A percentile compares a stretch with the other conserved stretches of the same genome.
Conservation (phyloP, 2,113 vertebrate genomes). For the Kryptolebias marmoratus region DNA sequence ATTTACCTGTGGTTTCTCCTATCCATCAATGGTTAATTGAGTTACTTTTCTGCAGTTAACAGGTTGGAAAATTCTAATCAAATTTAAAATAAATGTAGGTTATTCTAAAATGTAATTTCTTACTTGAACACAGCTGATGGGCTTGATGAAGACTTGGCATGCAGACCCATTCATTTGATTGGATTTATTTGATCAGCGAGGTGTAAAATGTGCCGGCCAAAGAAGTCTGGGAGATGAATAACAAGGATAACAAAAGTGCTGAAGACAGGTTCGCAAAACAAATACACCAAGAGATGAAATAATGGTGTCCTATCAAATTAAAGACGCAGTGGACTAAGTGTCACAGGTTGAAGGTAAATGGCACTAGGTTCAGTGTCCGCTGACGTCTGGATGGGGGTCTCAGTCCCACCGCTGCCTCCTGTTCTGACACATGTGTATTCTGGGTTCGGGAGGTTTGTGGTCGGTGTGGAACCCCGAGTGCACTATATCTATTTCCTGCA, state of each 20-base stretch:
- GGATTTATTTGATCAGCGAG: too few species aligned
- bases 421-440: conserved; percentile 80
- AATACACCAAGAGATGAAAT: neutral
- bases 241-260: neutral
- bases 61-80: too few species aligned
- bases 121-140: too few species aligned
- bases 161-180: too few species aligned
- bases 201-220: too few species aligned
- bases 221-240: too few species aligned
- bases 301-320: neutral
- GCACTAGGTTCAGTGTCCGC: neutral
- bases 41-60: too few species aligned
- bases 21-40: too few species aligned
- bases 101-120: too few species aligned
- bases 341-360: conserved; percentile 11
- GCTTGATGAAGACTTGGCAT: too few species aligned
- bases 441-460: conserved; percentile 68
- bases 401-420: conserved; percentile 33
- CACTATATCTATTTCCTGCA: conserved; percentile 91
- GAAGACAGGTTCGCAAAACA: neutral
- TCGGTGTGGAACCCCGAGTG: conserved; percentile 81
- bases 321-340: neutral
- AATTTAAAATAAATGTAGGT: too few species aligned
- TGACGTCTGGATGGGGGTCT: conserved; percentile 36
- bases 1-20: too few species aligned